Percentiles rank a stretch among this genome's conserved stretches.
Evolutionary conservation across 2,888 invertebrate genomes (phyloP).

Genomic region (Dusona sp.): DNA sequence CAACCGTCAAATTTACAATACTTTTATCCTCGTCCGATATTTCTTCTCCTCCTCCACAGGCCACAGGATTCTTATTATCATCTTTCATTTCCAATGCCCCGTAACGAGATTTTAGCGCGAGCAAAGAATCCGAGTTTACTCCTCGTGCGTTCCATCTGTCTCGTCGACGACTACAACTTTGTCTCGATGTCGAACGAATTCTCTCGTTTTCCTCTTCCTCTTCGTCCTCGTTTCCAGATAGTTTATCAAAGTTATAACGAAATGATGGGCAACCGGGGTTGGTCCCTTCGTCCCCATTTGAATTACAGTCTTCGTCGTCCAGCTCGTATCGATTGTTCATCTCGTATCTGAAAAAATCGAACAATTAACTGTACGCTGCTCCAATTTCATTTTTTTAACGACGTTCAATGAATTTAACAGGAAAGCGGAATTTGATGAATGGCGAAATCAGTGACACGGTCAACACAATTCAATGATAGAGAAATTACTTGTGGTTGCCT

Average conservation of each 20-base stretch:
- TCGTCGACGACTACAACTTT: slow-evolving; percentile 30
- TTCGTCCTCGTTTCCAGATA: not conserved
- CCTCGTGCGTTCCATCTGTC: slow-evolving; percentile 43
- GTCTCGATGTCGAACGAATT: slow-evolving; percentile 21
- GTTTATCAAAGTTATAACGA: slow-evolving; percentile 28
- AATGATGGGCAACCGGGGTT: slow-evolving; percentile 29
- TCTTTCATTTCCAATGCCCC: slow-evolving; percentile 54
- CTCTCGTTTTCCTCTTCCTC: slow-evolving; percentile 40
- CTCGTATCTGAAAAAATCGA: slow-evolving; percentile 57
- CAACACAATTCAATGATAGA: not conserved
- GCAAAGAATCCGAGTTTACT: slow-evolving; percentile 34
- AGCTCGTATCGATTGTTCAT: slow-evolving; percentile 59
- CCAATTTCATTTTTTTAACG: not conserved
- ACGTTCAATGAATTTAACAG: not conserved
- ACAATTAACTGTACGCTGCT: not conserved
- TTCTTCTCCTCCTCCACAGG: not conserved
- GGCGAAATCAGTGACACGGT: not conserved
- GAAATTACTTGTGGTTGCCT: not conserved
- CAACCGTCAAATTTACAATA: slow-evolving; percentile 39
- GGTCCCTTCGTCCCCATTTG: slow-evolving; percentile 20
- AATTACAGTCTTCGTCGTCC: slow-evolving; percentile 47
- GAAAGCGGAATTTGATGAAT: not conserved
- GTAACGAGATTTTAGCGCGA: slow-evolving; percentile 68
- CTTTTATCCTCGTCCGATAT: slow-evolving; percentile 18
- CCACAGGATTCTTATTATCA: slow-evolving; percentile 41